Percentiles rank a stretch among this genome's conserved stretches.
These are phyloP conservation scores for Catostylus mosaicus DNA, from an alignment of 30 jellyfish, hydroid and myxozoan genomes.

Conservation along the genomic window DNA sequence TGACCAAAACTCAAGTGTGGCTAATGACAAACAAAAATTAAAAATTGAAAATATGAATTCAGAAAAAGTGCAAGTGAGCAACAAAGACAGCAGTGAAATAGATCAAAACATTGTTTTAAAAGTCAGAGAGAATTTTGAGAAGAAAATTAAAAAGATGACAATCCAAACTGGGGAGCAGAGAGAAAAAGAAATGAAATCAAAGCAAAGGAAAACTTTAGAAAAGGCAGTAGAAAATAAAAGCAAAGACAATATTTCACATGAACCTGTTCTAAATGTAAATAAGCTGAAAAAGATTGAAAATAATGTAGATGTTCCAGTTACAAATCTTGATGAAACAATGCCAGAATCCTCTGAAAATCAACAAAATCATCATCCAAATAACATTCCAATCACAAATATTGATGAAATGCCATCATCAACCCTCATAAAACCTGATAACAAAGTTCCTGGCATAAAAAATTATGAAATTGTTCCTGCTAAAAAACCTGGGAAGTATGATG, in stretches of 20 bases:
- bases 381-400: conserved; percentile 45
- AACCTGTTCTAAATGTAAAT: neutral
- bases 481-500: conserved; percentile 61
- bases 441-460: neutral
- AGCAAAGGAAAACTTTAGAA: neutral
- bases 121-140: conserved; percentile 12
- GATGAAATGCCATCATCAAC: conserved; percentile 31
- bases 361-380: neutral
- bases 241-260: neutral
- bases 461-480: conserved; percentile 10
- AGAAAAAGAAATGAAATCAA: conserved; percentile 28
- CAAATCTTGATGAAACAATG: conserved; percentile 46
- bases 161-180: conserved; percentile 50
- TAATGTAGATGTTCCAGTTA: conserved; percentile 28
- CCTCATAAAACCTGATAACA: neutral
- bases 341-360: neutral
- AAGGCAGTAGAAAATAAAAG: neutral
- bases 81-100: neutral
- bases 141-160: conserved; percentile 27
- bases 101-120: neutral
- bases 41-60: neutral
- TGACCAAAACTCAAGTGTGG: neutral
- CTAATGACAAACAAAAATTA: neutral
- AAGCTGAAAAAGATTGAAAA: neutral
- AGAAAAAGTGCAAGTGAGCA: neutral